Evolutionary conservation across 2,113 vertebrate genomes (phyloP), one percentile per base, ranked within the genome.

Genomic region (Embiotoca jacksoni): DNA sequence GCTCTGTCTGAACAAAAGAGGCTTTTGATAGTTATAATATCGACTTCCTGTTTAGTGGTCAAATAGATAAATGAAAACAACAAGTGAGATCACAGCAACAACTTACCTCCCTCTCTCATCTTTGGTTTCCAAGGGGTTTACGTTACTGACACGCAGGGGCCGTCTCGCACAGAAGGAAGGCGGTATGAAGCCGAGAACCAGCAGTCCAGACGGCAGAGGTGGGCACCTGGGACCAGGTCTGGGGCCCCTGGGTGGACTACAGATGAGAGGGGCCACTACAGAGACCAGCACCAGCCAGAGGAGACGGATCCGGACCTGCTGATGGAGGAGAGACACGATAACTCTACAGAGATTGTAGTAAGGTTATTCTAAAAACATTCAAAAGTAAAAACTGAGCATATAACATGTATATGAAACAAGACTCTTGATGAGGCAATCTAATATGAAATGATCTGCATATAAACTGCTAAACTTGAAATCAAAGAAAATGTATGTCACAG

Each of bases 291-390:
- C 44, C 75, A 55, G 23, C 72, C 76, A 11, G 81, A 89, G 2
- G 88, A 91, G 41, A 57, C 44, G 0, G 68, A 92, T 6, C 56
- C 83, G 32, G 87, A 91, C 32, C 58, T 93, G 68, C 64, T 92
- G 73, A 87, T 83, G 62, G 89, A 91, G 64, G 89, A 92, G 4
- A 76, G 75, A 16, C 87, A 89, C 2, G 57, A 75, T 53, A 91
- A 80, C 31, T 83, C 88, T 3, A 88, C 89, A 62, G 89, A 90
- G 56, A 91, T 90, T 30, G 78, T 93, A 82, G 94, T 95, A 83
- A 49, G 69, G n/a, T 63, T 58, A 39, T 59, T 64, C 16, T 41
- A 41, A 44, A 36, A 13, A 56, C 31, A 54, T 9, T 6, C 8
- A 32, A 32, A 56, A 56, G 13, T 33, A 13, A 56, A 56, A 44